These are phyloP conservation scores for Macroglossus sobrinus DNA, from an alignment of 2,113 vertebrate genomes.

Conservation along the genomic window DNA sequence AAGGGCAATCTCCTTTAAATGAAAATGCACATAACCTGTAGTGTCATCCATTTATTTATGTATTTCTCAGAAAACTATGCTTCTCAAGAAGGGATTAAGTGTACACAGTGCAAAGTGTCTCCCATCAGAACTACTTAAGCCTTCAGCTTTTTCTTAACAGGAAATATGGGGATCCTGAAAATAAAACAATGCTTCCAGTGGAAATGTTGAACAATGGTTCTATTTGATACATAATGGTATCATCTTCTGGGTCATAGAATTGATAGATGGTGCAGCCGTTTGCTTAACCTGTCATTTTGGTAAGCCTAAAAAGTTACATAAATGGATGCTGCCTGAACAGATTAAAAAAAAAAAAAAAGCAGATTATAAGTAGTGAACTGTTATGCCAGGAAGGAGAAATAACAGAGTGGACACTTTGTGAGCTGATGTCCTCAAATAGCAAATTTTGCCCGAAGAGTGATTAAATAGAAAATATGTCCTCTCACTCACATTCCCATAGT, in stretches of 20 bases:
- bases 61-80: conserved; percentile 29
- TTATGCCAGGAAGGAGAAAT: neutral
- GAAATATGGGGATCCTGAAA: neutral
- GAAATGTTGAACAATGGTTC: neutral
- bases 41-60: neutral
- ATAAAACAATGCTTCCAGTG: neutral
- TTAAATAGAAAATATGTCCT: neutral
- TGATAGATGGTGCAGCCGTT: neutral
- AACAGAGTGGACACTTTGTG: neutral
- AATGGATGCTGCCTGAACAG: conserved; percentile 6
- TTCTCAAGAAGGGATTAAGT: conserved; percentile 5
- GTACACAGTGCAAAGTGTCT: neutral
- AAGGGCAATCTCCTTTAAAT: conserved; percentile 48
- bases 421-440: neutral
- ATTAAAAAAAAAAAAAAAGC: conserved; percentile 19
- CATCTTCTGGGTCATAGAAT: neutral
- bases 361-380: neutral
- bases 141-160: neutral
- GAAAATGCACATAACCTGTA: conserved; percentile 28
- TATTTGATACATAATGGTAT: neutral
- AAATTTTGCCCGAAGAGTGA: neutral
- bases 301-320: conserved; percentile 28
- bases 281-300: conserved; percentile 38
- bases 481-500: neutral
- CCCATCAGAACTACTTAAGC: neutral